phyloP scores from a whole-genome alignment of 37 sponge, comb jelly and placozoan species.

The Diacarnus erythraeanus region DNA sequence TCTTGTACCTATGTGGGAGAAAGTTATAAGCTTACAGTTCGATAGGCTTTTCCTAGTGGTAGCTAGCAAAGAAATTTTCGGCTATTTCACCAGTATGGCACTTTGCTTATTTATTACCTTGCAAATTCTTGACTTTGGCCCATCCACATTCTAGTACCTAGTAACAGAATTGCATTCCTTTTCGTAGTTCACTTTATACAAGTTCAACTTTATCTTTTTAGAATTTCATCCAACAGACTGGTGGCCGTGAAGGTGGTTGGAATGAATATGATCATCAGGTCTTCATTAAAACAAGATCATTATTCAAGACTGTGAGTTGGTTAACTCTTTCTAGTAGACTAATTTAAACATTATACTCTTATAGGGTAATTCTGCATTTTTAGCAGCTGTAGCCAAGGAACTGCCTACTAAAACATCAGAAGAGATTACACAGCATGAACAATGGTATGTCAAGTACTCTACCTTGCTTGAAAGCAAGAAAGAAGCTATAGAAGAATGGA shows the following conservation, averaged over 20 bases:
- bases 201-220: slow-evolving; percentile 9
- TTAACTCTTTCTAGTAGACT: background rate
- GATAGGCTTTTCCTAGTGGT: no score
- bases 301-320: background rate
- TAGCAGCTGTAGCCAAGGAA: slow-evolving; percentile 44
- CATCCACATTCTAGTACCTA: no score
- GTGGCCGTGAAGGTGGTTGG: slow-evolving; percentile 90
- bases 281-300: slow-evolving; percentile 55
- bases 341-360: background rate
- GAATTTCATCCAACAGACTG: slow-evolving; percentile 76
- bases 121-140: no score
- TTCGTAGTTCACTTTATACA: background rate
- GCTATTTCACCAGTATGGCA: no score
- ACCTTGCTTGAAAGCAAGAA: slow-evolving; percentile 71
- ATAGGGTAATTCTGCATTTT: slow-evolving; percentile 3
- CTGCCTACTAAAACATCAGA: slow-evolving; percentile 67
- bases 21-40: no score
- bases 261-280: slow-evolving; percentile 87
- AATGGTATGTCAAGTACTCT: slow-evolving; percentile 81
- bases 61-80: no score
- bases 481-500: slow-evolving; percentile 83
- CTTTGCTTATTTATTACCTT: no score
- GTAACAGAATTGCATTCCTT: no score
- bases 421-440: slow-evolving; percentile 66
- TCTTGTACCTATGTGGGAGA: no score